Base-by-base conservation (phyloP, 2,113 vertebrate genomes). In the Edolisoma coerulescens region DNA sequence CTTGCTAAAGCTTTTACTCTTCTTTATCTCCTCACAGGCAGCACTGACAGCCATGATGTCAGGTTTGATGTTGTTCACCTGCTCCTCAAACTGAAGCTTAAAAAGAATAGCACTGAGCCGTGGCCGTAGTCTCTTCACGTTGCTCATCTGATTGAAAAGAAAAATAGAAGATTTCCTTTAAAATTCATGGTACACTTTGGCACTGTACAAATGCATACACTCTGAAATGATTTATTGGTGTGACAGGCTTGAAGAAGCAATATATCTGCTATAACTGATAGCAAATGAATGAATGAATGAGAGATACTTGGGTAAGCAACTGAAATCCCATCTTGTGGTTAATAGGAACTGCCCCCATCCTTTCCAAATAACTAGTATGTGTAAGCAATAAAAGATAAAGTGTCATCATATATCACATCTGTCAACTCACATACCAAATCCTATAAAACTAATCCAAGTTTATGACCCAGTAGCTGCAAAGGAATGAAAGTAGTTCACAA, bases 81-180 rank as follows among this genome's bases (percentile, higher is more conserved):
- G 99, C 97, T 99, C 99, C 92, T 99, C 99, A 97, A 99, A 99
- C 98, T 99, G 99, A 88, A 99, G 98, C 94, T 99, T 98, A 97
- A 99, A 99, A 96, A 99, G 99, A 98, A 99, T 99, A 96, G 99
- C 98, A 98, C 97, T 99, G 95, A 99, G 98, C 96, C 99, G 98
- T 94, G 99, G 99, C 82, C 95, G 98, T 45, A 99, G 98, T 84
- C 98, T 98, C 98, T 99, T 99, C 97, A 99, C 99, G 32, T 98
- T 98, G 97, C 99, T 99, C 99, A 99, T 99, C 99, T 99, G 98
- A 95, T 97, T 93, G 97, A 96, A 96, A 95, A 97, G 96, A 97
- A 96, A 89, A 98, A 95, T 93, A 95, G 86, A 93, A 98, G 88
- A 98, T 98, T 97, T 97, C 97, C 97, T 97, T 98, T 97, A 97